Evolutionary conservation across 2,113 vertebrate species (phyloP).

Genomic region (Sinocyclocheilus maitianheensis): DNA sequence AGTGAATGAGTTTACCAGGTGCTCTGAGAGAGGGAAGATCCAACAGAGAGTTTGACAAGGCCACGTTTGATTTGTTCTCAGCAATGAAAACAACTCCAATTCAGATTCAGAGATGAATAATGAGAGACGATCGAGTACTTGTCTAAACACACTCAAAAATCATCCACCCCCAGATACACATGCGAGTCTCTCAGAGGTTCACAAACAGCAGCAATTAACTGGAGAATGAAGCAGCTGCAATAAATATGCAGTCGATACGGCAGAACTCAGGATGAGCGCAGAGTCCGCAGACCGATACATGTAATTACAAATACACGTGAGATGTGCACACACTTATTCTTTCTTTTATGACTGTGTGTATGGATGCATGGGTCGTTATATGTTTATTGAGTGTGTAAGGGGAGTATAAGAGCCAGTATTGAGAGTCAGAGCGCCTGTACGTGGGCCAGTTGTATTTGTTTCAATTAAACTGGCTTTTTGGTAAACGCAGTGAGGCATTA

Average conservation of each 20-base stretch:
- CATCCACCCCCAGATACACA: conserved; percentile 21
- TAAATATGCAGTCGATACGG: conserved; percentile 42
- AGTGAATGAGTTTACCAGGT: conserved; percentile 29
- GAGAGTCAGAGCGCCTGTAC: background rate
- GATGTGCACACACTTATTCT: background rate
- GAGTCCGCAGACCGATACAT: background rate
- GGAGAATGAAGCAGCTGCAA: conserved; percentile 26
- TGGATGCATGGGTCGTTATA: background rate
- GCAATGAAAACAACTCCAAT: conserved; percentile 33
- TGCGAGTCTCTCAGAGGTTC: background rate
- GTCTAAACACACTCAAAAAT: conserved; percentile 26
- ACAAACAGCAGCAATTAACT: conserved; percentile 40
- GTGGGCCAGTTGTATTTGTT: conserved; percentile 21
- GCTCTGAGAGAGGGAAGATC: conserved; percentile 7
- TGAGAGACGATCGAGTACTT: conserved; percentile 22
- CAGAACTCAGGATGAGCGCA: background rate
- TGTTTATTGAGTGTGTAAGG: background rate
- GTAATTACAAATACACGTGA: conserved; percentile 7
- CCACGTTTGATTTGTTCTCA: conserved; percentile 23
- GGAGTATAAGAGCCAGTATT: background rate
- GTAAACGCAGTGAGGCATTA: conserved; percentile 37
- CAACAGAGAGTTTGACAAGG: background rate
- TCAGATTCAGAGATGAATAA: conserved; percentile 19
- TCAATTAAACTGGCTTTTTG: conserved; percentile 43
- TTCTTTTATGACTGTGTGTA: conserved; percentile 30